Evolutionary conservation across 2,113 vertebrate species (phyloP), one percentile per base, ranked within the genome.

Genomic region (Peromyscus maniculatus): DNA sequence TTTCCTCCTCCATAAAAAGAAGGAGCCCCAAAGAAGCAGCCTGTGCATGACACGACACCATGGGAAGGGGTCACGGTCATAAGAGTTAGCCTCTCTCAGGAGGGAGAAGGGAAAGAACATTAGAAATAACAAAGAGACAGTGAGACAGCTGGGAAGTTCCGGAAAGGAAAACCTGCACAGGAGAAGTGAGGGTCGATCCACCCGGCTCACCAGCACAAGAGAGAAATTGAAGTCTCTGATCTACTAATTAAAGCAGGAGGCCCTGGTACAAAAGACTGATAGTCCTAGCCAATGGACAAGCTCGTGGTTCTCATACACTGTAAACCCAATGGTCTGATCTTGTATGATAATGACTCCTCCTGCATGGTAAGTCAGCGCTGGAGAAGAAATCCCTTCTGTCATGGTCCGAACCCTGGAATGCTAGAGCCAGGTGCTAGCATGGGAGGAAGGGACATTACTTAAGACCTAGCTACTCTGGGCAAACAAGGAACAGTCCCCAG

Each of bases 1-100:
- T 93, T 72, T 82, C 71, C 67, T 80, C 46, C 12, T 86, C 77
- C 39, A 19, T 78, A 78, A 89, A 97, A 87, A n/a, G 43, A 43
- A 43, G 43, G 10, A 82, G 8, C 9, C 15, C 57, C 69, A 28
- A 36, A 66, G 52, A 13, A 22, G 33, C 46, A 88, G 33, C 5
- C 49, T n/a, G 11, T 15, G 17, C 16, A 33, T n/a, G 33, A n/a
- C 3, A 15, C 13, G 7, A n/a, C 12, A 16, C 66, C 21, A 55
- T 55, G 46, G 7, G 55, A n/a, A 66, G 28, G 24, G 36, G 33
- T 36, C 10, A 55, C 22, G 11, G 7, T 71, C 46, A 55, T 24
- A 5, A 71, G 71, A 55, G 21, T n/a, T 24, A n/a, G 66, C 10
- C 17, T 49, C 11, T 52, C 33, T 36, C 10, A 8, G 17, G 8